phyloP scores from a whole-genome alignment of 2,113 vertebrate species.

The Pandion haliaetus region DNA sequence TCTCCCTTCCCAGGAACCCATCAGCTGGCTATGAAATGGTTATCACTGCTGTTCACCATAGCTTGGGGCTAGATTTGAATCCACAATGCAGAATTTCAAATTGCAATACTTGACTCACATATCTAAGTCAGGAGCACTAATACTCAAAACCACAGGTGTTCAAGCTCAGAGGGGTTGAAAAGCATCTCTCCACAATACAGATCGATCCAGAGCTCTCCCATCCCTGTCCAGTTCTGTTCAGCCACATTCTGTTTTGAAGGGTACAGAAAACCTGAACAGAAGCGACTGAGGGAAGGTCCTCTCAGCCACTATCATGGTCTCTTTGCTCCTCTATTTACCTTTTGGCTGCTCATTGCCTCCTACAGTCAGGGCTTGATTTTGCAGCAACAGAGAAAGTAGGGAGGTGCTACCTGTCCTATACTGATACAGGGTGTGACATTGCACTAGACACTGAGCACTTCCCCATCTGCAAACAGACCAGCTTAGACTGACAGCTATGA shows the following conservation, averaged over 20 bases:
- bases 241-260: not conserved
- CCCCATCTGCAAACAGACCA: not conserved
- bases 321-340: not conserved
- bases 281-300: not conserved
- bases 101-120: not conserved
- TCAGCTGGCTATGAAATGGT: not conserved
- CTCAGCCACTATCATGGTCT: not conserved
- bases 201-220: not conserved
- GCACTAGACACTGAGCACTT: not conserved
- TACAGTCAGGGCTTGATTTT: not conserved
- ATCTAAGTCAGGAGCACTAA: not conserved
- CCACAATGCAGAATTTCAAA: not conserved
- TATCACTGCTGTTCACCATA: not conserved
- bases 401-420: not conserved
- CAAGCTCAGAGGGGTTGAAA: not conserved
- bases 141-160: not conserved
- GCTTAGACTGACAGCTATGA: not conserved
- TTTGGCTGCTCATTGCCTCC: not conserved
- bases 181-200: not conserved
- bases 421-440: rapidly evolving
- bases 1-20: not conserved
- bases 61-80: not conserved
- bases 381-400: not conserved
- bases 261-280: not conserved
- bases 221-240: not conserved